A percentile compares a stretch with the other conserved stretches of the same genome.
These are phyloP conservation scores for Halcyon malimbica DNA, from an alignment of 2,113 vertebrate genomes.

Conservation along the genomic window DNA sequence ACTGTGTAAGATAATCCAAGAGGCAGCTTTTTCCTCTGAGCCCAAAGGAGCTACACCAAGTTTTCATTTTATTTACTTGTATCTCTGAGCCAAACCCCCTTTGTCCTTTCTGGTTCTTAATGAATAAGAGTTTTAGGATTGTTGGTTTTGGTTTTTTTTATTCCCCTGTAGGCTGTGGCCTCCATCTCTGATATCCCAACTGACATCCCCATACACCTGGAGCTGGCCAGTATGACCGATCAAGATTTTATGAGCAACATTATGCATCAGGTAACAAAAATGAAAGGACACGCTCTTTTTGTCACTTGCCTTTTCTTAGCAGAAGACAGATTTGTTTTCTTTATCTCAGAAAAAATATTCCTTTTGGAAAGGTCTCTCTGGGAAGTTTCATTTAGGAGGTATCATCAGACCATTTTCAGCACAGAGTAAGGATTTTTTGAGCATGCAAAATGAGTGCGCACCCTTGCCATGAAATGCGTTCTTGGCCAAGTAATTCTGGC, in stretches of 20 bases:
- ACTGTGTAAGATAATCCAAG: neutral
- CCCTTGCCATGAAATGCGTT: neutral
- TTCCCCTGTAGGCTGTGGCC: constrained; percentile 79
- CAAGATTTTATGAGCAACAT: constrained; percentile 91
- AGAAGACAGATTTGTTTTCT: neutral
- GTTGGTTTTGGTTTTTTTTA: neutral
- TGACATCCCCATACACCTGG: constrained; percentile 90
- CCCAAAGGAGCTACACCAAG: neutral
- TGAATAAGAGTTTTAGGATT: neutral
- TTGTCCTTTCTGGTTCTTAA: neutral
- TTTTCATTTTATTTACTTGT: neutral
- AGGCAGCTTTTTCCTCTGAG: neutral
- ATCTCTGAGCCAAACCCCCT: neutral
- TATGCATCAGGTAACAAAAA: constrained; percentile 87
- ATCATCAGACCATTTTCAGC: neutral
- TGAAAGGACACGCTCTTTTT: neutral
- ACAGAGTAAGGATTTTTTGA: neutral
- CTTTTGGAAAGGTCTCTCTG: neutral
- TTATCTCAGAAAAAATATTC: neutral
- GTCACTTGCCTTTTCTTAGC: neutral
- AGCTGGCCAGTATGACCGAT: constrained; percentile 97
- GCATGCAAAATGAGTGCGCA: neutral
- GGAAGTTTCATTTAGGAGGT: neutral
- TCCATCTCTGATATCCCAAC: constrained; percentile 86
- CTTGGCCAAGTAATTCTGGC: neutral